A percentile compares a stretch with the other conserved stretches of the same genome.
Evolutionary conservation across 2,113 vertebrate genomes (phyloP).

Genomic region (Toxotes chatareus): DNA sequence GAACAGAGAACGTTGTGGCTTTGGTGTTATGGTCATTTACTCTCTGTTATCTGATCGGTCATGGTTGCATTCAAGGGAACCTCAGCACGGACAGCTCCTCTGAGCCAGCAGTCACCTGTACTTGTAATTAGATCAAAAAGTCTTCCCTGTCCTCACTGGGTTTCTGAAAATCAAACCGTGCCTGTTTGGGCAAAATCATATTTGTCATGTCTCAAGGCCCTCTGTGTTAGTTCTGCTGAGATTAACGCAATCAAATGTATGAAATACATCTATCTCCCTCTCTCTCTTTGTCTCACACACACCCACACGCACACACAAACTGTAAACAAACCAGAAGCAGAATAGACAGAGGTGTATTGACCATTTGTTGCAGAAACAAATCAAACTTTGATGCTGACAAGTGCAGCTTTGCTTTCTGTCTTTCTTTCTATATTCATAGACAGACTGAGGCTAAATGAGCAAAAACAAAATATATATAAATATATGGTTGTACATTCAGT

Average conservation of each 20-base stretch:
- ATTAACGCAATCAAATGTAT: slow-evolving; percentile 24
- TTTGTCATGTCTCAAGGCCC: slow-evolving; percentile 12
- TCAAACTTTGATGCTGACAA: slow-evolving; percentile 40
- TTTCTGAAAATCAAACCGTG: slow-evolving; percentile 31
- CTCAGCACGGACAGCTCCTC: slow-evolving; percentile 29
- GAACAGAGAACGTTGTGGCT: slow-evolving; percentile 30
- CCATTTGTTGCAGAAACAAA: slow-evolving; percentile 33
- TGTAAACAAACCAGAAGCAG: slow-evolving; percentile 4
- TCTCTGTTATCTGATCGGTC: slow-evolving; percentile 34
- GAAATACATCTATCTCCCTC: slow-evolving; percentile 5
- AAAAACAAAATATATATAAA: not conserved
- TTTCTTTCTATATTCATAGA: slow-evolving; percentile 1
- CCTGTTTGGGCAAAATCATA: slow-evolving; percentile 30
- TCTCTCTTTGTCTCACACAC: not conserved
- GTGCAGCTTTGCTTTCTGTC: slow-evolving; percentile 21
- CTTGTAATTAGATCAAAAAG: slow-evolving; percentile 49
- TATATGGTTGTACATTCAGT: slow-evolving; percentile 2
- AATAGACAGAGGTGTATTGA: slow-evolving; percentile 15
- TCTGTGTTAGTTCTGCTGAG: slow-evolving; percentile 24
- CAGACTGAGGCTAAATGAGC: slow-evolving; percentile 27
- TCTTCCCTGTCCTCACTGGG: not conserved
- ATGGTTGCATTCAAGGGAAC: slow-evolving; percentile 34
- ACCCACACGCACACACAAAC: not conserved
- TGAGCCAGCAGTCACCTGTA: slow-evolving; percentile 38
- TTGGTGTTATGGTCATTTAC: slow-evolving; percentile 25